Conservation (phyloP, 1,140 invertebrate genomes). For the Dufourea novaeangliae region DNA sequence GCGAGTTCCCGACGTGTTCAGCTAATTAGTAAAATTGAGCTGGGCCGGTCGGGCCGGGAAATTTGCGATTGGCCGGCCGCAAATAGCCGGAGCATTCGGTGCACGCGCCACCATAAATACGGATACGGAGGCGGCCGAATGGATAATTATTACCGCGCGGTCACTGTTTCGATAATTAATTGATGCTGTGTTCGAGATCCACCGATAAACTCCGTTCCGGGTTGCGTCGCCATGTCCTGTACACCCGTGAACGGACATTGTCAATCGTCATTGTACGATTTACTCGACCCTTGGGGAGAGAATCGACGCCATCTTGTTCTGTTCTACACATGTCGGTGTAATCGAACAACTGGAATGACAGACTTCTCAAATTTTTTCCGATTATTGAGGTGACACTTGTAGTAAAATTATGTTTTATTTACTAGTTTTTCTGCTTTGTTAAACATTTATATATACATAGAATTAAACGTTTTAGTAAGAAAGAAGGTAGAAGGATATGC, state of each 20-base stretch:
- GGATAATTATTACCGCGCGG: conserved; percentile 68
- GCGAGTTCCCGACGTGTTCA: conserved; percentile 47
- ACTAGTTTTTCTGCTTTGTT: no score
- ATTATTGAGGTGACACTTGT: no score
- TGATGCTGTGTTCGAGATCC: conserved; percentile 30
- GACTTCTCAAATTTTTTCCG: no score
- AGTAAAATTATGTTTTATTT: no score
- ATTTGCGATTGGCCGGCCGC: conserved; percentile 55
- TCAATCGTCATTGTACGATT: conserved; percentile 21
- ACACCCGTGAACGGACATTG: conserved; percentile 14
- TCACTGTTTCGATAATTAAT: conserved; percentile 67
- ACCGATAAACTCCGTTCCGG: conserved; percentile 10
- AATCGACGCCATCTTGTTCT: background rate
- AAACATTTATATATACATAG: no score
- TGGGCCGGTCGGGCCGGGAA: conserved; percentile 32
- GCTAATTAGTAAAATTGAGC: conserved; percentile 64
- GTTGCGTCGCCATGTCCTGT: background rate
- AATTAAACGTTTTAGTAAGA: no score
- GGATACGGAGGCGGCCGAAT: conserved; percentile 59
- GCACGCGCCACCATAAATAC: conserved; percentile 57
- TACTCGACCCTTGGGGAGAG: background rate
- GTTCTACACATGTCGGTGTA: background rate
- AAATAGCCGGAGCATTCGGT: conserved; percentile 57
- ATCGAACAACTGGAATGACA: no score
- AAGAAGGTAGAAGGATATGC: no score